Conservation (phyloP, 2,113 vertebrate species). For the Glaucidium brasilianum region DNA sequence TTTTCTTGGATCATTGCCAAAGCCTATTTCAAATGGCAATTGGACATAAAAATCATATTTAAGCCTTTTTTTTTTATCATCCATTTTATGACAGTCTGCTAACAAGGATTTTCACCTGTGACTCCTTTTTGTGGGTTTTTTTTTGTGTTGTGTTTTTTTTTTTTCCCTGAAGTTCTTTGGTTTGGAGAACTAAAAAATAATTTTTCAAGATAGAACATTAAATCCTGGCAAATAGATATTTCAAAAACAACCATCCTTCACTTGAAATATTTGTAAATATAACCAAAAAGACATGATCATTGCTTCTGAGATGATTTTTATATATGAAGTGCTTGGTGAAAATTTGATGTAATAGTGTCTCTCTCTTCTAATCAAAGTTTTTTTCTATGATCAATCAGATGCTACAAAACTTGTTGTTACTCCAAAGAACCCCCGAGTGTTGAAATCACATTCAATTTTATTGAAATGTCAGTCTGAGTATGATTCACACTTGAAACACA, state of each 20-base stretch:
- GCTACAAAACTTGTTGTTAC: slow-evolving; percentile 82
- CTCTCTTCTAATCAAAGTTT: slow-evolving; percentile 26
- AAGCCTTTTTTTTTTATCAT: neutral
- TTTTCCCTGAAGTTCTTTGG: neutral
- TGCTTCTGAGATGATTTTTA: neutral
- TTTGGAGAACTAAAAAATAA: neutral
- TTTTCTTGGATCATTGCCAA: slow-evolving; percentile 35
- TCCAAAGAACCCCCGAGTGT: slow-evolving; percentile 80
- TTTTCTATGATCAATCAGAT: slow-evolving; percentile 73
- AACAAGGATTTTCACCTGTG: slow-evolving; percentile 31
- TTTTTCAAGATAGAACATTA: neutral
- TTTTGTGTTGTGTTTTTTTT: neutral
- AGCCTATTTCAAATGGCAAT: slow-evolving; percentile 24
- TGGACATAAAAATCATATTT: slow-evolving; percentile 43
- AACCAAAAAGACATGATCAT: neutral
- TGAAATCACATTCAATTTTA: slow-evolving; percentile 78
- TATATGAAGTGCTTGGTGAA: neutral
- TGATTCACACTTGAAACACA: slow-evolving; percentile 83
- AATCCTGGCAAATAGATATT: neutral
- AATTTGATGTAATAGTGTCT: neutral
- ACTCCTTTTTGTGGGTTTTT: neutral
- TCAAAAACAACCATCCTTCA: neutral
- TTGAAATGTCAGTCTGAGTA: slow-evolving; percentile 85
- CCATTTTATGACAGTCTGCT: neutral
- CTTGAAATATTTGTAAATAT: neutral